phyloP scores from a whole-genome alignment of 2,797 vertebrate species.

The Poecilia picta region DNA sequence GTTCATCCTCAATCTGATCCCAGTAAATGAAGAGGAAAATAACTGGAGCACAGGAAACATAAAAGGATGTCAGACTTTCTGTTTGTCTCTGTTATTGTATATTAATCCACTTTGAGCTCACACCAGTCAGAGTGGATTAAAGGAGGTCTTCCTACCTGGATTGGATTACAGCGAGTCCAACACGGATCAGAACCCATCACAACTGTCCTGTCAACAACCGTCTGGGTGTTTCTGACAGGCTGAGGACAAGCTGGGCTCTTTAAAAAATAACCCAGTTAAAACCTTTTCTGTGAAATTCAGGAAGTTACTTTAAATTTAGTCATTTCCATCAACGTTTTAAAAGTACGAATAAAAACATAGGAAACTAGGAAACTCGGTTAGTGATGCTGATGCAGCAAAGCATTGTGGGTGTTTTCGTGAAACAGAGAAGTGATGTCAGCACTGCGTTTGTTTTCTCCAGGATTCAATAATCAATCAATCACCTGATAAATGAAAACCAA shows the following conservation, averaged over 20 bases:
- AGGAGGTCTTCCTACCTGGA: conserved; percentile 40
- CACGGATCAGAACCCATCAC: conserved; percentile 42
- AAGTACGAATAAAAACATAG: too few relatives aligned
- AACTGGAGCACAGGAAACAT: background rate
- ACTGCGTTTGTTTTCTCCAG: too few relatives aligned
- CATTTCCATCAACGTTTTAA: too few relatives aligned
- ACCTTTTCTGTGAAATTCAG: too few relatives aligned
- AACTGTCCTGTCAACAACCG: conserved; percentile 1
- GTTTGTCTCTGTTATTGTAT: conserved; percentile 33
- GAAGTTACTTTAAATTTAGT: too few relatives aligned
- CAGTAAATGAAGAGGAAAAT: background rate
- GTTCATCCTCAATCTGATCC: background rate
- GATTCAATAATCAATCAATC: too few relatives aligned
- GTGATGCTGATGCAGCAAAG: too few relatives aligned
- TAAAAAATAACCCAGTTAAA: too few relatives aligned
- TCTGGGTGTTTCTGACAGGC: background rate
- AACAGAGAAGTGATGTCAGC: too few relatives aligned
- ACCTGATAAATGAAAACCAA: too few relatives aligned
- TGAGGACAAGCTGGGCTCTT: background rate
- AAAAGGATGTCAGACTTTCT: conserved; percentile 13
- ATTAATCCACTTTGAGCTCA: conserved; percentile 66
- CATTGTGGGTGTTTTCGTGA: too few relatives aligned
- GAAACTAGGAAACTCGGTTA: too few relatives aligned
- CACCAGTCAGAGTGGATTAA: conserved; percentile 23
- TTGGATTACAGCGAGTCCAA: conserved; percentile 62